These are phyloP conservation scores for Charanyca ferruginea DNA, from an alignment of 2,888 invertebrate species.

Conservation along the genomic window DNA sequence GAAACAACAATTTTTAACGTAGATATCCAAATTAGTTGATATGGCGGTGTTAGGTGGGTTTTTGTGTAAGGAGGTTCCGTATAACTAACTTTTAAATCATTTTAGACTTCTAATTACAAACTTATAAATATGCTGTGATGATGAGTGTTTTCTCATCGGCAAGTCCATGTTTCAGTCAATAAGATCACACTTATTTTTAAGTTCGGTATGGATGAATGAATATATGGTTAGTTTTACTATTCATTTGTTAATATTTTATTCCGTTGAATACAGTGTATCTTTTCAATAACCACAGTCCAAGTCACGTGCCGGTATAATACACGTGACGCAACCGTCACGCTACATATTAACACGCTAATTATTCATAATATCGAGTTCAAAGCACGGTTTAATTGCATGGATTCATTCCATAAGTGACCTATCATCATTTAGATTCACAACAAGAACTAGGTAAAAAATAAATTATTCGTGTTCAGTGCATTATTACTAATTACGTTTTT, in stretches of 20 bases:
- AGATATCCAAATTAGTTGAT: constrained; percentile 65
- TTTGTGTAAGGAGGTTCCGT: constrained; percentile 45
- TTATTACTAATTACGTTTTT: not conserved
- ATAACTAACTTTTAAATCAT: not conserved
- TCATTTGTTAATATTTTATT: constrained; percentile 16
- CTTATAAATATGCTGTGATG: not conserved
- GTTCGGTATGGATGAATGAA: constrained; percentile 21
- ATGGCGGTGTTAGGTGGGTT: constrained; percentile 33
- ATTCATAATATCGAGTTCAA: constrained; percentile 41
- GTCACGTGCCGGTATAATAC: constrained; percentile 37
- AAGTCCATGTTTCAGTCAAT: not conserved
- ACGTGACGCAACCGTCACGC: too few species aligned
- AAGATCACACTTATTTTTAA: constrained; percentile 33
- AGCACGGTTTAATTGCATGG: constrained; percentile 25
- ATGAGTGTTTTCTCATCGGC: not conserved
- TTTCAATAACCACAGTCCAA: constrained; percentile 31
- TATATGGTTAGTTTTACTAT: constrained; percentile 26
- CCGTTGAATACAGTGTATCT: constrained; percentile 10
- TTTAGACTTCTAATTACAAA: not conserved
- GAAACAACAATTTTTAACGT: constrained; percentile 76
- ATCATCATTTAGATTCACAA: not conserved
- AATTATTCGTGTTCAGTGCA: not conserved
- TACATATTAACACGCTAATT: constrained; percentile 31
- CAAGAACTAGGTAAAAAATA: not conserved
- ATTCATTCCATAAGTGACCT: constrained; percentile 13